phyloP scores from a whole-genome alignment of 2,888 invertebrate species.

The Callyntrura guangdongensis region DNA sequence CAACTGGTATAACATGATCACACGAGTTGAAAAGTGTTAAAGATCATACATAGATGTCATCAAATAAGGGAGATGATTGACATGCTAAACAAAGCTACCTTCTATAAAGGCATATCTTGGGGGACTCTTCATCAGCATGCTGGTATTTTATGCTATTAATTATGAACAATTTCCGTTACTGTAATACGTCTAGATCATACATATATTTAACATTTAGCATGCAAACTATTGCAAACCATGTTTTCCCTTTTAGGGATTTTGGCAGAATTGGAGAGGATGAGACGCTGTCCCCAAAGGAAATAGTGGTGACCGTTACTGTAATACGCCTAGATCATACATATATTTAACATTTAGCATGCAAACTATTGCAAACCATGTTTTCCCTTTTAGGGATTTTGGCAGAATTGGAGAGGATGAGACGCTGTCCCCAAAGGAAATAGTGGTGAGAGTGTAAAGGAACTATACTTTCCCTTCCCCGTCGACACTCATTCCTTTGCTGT shows the following conservation, averaged over 20 bases:
- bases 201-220: not conserved
- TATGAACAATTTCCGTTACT: too few relatives aligned
- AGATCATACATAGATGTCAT: too few relatives aligned
- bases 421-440: conserved; percentile 25
- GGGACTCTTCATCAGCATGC: too few relatives aligned
- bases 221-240: not conserved
- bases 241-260: not conserved
- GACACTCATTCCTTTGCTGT: conserved; percentile 14
- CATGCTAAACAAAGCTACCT: too few relatives aligned
- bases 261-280: not conserved
- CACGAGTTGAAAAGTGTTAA: too few relatives aligned
- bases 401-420: not conserved
- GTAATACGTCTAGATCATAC: not conserved
- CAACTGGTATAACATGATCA: too few relatives aligned
- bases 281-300: conserved; percentile 30
- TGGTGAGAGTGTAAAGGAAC: conserved; percentile 17
- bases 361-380: not conserved
- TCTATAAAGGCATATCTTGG: too few relatives aligned
- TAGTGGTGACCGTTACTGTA: not conserved
- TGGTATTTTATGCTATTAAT: too few relatives aligned
- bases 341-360: not conserved
- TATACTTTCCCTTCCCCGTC: too few relatives aligned
- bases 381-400: not conserved
- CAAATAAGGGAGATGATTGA: too few relatives aligned
- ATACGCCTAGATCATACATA: conserved; percentile 7